A percentile compares a stretch with the other conserved stretches of the same genome.
These are phyloP conservation scores for Siniperca undulata DNA, from an alignment of 2,797 vertebrate genomes.

Conservation along the genomic window DNA sequence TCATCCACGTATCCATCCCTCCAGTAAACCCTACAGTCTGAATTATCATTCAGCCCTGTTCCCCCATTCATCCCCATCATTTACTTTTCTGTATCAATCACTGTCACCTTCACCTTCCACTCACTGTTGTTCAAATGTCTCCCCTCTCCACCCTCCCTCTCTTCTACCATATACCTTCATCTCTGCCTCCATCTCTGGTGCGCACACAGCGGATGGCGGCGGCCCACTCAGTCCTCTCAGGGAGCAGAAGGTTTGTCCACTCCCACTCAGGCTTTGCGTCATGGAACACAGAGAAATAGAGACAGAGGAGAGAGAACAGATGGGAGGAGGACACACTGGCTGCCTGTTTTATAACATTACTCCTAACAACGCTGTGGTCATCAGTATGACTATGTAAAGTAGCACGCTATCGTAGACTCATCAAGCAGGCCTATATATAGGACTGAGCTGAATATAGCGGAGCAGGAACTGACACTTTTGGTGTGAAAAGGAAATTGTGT, in stretches of 20 bases:
- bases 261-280: constrained; percentile 88
- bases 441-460: constrained; percentile 45
- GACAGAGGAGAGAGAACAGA: constrained; percentile 79
- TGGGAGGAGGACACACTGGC: constrained; percentile 80
- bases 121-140: constrained; percentile 42
- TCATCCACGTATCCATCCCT: constrained; percentile 25
- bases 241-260: constrained; percentile 88
- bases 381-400: constrained; percentile 69
- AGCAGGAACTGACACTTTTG: constrained; percentile 60
- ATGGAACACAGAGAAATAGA: constrained; percentile 84
- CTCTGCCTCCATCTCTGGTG: constrained; percentile 73
- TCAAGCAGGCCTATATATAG: constrained; percentile 67
- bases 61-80: constrained; percentile 53
- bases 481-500: constrained; percentile 33
- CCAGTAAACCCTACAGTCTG: constrained; percentile 30
- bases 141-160: constrained; percentile 18
- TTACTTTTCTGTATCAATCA: constrained; percentile 42
- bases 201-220: constrained; percentile 79
- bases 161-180: constrained; percentile 58
- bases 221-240: constrained; percentile 85
- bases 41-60: constrained; percentile 29
- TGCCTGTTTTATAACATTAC: constrained; percentile 83
- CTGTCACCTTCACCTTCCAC: constrained; percentile 39
- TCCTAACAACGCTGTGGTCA: constrained; percentile 76
- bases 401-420: constrained; percentile 69